These are phyloP conservation scores for Trisateles emortualis DNA, from an alignment of 2,888 invertebrate genomes.

Conservation along the genomic window DNA sequence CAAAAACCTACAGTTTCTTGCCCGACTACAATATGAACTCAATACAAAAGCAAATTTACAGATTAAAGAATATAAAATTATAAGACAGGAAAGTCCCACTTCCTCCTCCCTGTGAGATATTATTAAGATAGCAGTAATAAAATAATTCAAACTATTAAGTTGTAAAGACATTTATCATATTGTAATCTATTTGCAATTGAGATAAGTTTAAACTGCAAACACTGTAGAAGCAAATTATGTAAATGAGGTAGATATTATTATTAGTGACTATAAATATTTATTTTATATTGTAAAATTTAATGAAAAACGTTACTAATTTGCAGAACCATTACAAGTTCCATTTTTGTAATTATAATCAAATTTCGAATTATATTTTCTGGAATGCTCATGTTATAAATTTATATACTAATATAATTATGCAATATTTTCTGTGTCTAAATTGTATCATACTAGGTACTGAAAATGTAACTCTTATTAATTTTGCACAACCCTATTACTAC, in stretches of 20 bases:
- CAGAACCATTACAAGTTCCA: no score
- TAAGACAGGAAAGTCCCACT: not conserved
- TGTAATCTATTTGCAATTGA: slow-evolving; percentile 8
- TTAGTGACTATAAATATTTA: not conserved
- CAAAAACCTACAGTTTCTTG: no score
- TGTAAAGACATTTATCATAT: slow-evolving; percentile 2
- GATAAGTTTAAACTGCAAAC: slow-evolving; percentile 6
- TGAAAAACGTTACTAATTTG: no score
- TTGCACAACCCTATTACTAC: not conserved
- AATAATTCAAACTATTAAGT: slow-evolving; percentile 10
- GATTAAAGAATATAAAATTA: not conserved
- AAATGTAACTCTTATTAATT: not conserved
- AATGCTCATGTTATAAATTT: no score
- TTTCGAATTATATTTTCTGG: no score
- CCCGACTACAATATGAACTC: not conserved
- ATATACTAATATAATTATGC: no score
- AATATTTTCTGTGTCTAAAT: no score
- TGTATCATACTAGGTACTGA: no score
- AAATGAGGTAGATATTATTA: not conserved
- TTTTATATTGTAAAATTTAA: no score
- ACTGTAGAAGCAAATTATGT: not conserved
- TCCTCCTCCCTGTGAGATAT: not conserved
- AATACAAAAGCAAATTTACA: not conserved
- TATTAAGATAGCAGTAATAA: slow-evolving; percentile 7
- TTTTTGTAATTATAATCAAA: no score